Evolutionary conservation across 2,888 invertebrate genomes (phyloP), one percentile per base, ranked within the genome.

Genomic region (Cartodere bifasciata): DNA sequence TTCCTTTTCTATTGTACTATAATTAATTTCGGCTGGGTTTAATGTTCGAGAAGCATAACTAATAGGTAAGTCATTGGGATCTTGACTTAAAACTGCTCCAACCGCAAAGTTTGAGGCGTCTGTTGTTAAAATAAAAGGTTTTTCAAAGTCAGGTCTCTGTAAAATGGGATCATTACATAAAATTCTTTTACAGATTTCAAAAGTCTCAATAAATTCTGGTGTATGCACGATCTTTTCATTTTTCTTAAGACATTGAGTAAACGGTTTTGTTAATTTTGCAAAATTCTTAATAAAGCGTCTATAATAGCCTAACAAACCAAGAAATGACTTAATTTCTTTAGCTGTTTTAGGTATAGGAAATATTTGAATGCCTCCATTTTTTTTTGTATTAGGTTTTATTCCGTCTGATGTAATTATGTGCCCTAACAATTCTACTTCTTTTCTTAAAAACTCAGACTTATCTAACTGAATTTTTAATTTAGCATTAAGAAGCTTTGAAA

Each of bases 1-100:
- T 32, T 45, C 40, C 23, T 29, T 27, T 28, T 45, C 42, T 9
- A 42, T 44, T n/a, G 43, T 45, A 2, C 32, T 39, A 22, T 46
- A 43, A 23, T 46, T 42, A 22, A 20, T 34, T 31, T 44, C 40
- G 1, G 42, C 39, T 5, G 39, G 31, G 30, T 46, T 46, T 14
- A 44, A 24, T 4, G 41, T 43, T 29, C 44, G 14, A 3, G 40
- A 40, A 16, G 34, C 40, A 26, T 29, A 45, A 4, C 37, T 37
- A 15, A 45, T 43, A 5, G 43, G 40, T 22, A 36, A 25, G 28
- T 38, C 32, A 4, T 9, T 26, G 7, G 20, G n/a, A 15, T 37
- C 38, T 37, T 44, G 42, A 6, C 37, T 39, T 20, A 46, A 25
- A 2, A 46, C 41, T 10, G 36, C 31, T 4, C 39, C 40, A 14